A percentile compares a stretch with the other conserved stretches of the same genome.
phyloP scores from a whole-genome alignment of 2,888 invertebrate species.

The Agriopis leucophaearia region DNA sequence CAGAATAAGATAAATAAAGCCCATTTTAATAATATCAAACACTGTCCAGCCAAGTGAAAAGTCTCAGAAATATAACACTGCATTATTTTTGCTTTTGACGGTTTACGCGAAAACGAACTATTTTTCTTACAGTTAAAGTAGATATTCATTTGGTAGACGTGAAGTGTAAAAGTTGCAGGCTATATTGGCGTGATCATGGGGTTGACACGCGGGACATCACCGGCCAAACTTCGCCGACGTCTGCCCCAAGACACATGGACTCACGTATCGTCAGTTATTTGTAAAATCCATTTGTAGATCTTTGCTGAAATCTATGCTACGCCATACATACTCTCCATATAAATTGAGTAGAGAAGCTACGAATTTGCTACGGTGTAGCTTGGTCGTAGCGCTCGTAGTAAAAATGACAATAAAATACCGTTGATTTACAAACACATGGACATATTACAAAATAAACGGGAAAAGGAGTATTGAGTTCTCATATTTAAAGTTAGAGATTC shows the following conservation, averaged over 20 bases:
- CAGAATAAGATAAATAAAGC: slow-evolving; percentile 3
- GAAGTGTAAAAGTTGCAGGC: slow-evolving; percentile 32
- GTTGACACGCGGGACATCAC: slow-evolving; percentile 71
- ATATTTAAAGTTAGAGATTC: no score
- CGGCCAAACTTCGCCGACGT: slow-evolving; percentile 72
- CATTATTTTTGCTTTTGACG: slow-evolving; percentile 40
- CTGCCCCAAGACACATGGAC: slow-evolving; percentile 52
- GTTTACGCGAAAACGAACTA: slow-evolving; percentile 8
- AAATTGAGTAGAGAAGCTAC: not conserved
- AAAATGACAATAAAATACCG: no score
- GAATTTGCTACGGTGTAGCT: slow-evolving; percentile 26
- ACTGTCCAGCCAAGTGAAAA: slow-evolving; percentile 48
- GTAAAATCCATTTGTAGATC: slow-evolving; percentile 48
- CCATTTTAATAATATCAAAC: slow-evolving; percentile 38
- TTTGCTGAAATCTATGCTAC: not conserved
- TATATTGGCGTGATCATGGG: slow-evolving; percentile 79
- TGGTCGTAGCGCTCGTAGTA: slow-evolving; percentile 17
- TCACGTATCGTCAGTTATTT: slow-evolving; percentile 56
- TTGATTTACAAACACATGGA: no score
- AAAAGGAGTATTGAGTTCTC: no score
- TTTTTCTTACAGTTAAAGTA: slow-evolving; percentile 26
- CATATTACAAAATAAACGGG: no score
- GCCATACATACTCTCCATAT: not conserved
- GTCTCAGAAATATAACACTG: slow-evolving; percentile 40
- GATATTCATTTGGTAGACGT: slow-evolving; percentile 19